Evolutionary conservation across 2,113 vertebrate genomes (phyloP).

Genomic region (Empidonax traillii): DNA sequence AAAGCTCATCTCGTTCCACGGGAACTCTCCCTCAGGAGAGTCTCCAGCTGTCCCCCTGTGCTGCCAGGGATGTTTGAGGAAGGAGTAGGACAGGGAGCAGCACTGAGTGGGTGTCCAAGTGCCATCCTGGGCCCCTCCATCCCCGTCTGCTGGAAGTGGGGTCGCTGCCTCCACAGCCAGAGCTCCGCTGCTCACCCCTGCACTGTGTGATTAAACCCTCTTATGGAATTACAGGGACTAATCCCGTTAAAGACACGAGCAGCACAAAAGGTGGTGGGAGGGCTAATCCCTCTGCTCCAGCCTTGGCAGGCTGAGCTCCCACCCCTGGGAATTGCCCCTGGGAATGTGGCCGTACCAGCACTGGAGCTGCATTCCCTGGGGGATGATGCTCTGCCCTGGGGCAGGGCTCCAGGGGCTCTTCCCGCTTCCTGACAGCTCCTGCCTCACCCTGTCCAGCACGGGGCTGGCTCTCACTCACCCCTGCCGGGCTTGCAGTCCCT

Average conservation of each 20-base stretch:
- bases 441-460: fast-evolving
- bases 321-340: fast-evolving
- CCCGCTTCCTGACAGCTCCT: neutral
- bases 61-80: fast-evolving
- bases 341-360: fast-evolving
- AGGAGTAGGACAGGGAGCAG: neutral
- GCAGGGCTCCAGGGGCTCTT: neutral
- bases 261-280: neutral
- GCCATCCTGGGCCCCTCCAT: neutral
- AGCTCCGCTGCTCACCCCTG: fast-evolving
- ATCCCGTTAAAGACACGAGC: neutral
- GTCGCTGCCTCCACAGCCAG: fast-evolving
- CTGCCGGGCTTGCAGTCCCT: fast-evolving
- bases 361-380: neutral
- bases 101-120: fast-evolving
- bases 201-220: neutral
- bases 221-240: neutral
- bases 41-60: fast-evolving
- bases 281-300: neutral
- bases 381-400: fast-evolving
- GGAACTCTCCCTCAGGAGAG: too few species aligned
- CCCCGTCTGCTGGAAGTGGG: fast-evolving
- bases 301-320: neutral
- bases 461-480: neutral
- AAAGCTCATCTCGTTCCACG: neutral